These are phyloP conservation scores for Muschampia plurimacula DNA, from an alignment of 2,888 invertebrate species.

Conservation along the genomic window DNA sequence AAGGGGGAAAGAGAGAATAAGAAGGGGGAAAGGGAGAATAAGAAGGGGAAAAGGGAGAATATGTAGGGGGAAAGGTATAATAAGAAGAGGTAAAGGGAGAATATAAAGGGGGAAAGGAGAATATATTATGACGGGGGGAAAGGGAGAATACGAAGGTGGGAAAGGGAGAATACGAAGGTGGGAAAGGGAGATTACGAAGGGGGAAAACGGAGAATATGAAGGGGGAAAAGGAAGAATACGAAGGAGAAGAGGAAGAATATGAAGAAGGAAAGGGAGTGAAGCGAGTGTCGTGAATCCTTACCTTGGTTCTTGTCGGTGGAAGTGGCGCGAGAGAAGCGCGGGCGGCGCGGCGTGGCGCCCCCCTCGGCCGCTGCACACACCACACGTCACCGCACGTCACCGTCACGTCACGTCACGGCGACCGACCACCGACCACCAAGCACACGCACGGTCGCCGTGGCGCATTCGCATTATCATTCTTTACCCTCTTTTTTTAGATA, in stretches of 20 bases:
- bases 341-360: slow-evolving; percentile 75
- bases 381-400: slow-evolving; percentile 57
- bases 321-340: slow-evolving; percentile 82
- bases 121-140: too few species aligned
- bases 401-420: slow-evolving; percentile 38
- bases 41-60: not conserved
- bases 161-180: too few species aligned
- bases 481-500: not conserved
- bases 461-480: slow-evolving; percentile 10
- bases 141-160: too few species aligned
- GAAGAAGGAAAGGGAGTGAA: not conserved
- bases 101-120: too few species aligned
- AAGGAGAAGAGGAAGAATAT: not conserved
- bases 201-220: not conserved
- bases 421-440: slow-evolving; percentile 44
- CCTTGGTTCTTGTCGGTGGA: slow-evolving; percentile 82
- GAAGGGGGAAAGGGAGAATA: too few species aligned
- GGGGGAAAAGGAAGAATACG: not conserved
- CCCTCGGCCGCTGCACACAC: slow-evolving; percentile 62
- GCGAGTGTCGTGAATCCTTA: slow-evolving; percentile 52
- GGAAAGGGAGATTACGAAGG: not conserved
- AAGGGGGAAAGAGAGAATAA: not conserved
- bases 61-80: too few species aligned
- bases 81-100: too few species aligned
- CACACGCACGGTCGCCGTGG: slow-evolving; percentile 17